A percentile compares a stretch with the other conserved stretches of the same genome.
phyloP scores from a whole-genome alignment of 2,113 vertebrate genomes.

The Corythaeola cristata region DNA sequence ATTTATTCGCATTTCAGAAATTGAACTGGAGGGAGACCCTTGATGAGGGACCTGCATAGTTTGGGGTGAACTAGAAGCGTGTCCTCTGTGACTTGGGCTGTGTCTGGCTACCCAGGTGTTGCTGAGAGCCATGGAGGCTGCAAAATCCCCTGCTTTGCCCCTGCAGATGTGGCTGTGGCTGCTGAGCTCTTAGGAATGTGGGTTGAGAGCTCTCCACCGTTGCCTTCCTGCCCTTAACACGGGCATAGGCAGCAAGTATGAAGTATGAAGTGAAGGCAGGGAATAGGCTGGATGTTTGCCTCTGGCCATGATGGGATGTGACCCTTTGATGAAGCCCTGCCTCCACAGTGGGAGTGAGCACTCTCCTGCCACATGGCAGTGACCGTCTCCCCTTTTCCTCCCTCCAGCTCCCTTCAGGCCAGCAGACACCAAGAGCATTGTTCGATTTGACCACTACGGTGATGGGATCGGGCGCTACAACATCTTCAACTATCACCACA shows the following conservation, averaged over 20 bases:
- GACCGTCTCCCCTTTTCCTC: neutral
- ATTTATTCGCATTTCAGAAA: neutral
- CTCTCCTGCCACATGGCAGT: neutral
- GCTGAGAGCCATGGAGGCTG: neutral
- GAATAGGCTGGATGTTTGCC: neutral
- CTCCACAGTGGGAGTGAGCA: rapidly evolving
- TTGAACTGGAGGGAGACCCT: neutral
- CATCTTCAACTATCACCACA: slow-evolving; percentile 91
- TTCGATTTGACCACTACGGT: slow-evolving; percentile 89
- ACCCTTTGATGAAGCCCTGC: neutral
- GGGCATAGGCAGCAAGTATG: neutral
- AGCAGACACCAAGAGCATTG: slow-evolving; percentile 82
- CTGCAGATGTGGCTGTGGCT: neutral
- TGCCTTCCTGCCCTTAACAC: neutral
- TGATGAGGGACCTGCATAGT: neutral
- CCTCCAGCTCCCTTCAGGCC: slow-evolving; percentile 90
- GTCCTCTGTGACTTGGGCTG: neutral
- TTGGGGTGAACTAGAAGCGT: neutral
- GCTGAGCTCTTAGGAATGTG: rapidly evolving
- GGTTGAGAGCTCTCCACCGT: neutral
- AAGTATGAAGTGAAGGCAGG: neutral
- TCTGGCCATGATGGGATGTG: neutral
- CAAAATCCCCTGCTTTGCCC: neutral
- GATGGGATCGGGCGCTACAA: slow-evolving; percentile 98
- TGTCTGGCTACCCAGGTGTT: neutral